Evolutionary conservation across 2,797 vertebrate genomes (phyloP).

Genomic region (Hirundo rustica): DNA sequence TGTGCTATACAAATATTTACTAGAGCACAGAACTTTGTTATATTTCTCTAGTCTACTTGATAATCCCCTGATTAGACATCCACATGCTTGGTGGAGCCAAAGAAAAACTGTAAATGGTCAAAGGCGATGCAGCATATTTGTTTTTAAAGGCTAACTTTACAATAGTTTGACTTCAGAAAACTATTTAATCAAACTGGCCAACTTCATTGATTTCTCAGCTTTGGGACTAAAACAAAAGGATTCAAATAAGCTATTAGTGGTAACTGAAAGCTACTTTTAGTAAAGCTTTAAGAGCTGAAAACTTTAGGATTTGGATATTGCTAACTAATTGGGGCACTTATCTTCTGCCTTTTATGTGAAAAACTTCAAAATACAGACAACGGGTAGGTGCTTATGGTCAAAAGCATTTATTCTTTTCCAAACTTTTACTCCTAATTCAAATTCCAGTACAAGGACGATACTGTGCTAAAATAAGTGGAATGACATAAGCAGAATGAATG

Average conservation of each 20-base stretch:
- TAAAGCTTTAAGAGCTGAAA: slow-evolving; percentile 29
- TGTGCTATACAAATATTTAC: slow-evolving; percentile 80
- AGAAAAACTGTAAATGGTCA: slow-evolving; percentile 68
- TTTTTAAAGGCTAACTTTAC: slow-evolving; percentile 70
- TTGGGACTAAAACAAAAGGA: slow-evolving; percentile 61
- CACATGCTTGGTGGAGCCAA: slow-evolving; percentile 68
- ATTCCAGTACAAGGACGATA: background rate
- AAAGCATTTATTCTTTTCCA: background rate
- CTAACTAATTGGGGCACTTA: slow-evolving; percentile 30
- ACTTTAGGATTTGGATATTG: slow-evolving; percentile 13
- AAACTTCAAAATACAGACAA: slow-evolving; percentile 34
- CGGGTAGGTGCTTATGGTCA: background rate
- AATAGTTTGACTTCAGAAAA: slow-evolving; percentile 64
- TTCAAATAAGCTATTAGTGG: slow-evolving; percentile 61
- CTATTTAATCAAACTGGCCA: slow-evolving; percentile 68
- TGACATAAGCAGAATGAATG: background rate
- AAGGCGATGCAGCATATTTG: slow-evolving; percentile 63
- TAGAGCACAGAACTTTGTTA: slow-evolving; percentile 72
- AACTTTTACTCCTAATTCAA: background rate
- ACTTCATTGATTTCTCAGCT: slow-evolving; percentile 71
- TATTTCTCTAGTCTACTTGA: slow-evolving; percentile 77
- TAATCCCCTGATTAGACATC: slow-evolving; percentile 79
- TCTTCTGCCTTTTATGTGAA: slow-evolving; percentile 16
- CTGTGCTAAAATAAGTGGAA: background rate
- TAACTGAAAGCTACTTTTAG: slow-evolving; percentile 61